Evolutionary conservation across 2,888 invertebrate genomes (phyloP).

Genomic region (Sarcophaga subvicina): DNA sequence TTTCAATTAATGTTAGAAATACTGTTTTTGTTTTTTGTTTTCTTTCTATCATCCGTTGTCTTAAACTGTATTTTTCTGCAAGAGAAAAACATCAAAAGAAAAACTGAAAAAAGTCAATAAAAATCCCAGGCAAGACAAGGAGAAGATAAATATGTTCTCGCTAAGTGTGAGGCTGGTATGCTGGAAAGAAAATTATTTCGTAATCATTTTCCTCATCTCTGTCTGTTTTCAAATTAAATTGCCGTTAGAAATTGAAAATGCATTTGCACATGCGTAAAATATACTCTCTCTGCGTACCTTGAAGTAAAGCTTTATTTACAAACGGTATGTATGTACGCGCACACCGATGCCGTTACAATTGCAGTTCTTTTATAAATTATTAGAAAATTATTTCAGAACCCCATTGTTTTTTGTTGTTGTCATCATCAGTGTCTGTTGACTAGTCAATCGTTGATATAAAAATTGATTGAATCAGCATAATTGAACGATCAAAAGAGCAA

Average conservation of each 20-base stretch:
- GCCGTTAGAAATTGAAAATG: conserved; percentile 51
- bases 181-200: conserved; percentile 43
- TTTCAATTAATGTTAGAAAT: conserved; percentile 64
- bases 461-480: conserved; percentile 54
- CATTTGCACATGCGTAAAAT: conserved; percentile 62
- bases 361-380: not conserved
- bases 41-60: not conserved
- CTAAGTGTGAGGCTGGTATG: conserved; percentile 59
- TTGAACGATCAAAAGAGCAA: conserved; percentile 48
- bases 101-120: conserved; percentile 3
- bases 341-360: not conserved
- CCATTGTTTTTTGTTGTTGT: not conserved
- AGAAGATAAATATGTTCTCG: conserved; percentile 28
- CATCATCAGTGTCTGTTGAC: conserved; percentile 8
- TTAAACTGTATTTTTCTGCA: conserved; percentile 10
- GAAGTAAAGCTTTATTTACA: conserved; percentile 14
- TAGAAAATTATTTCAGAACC: not conserved
- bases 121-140: no score
- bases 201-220: conserved; percentile 34
- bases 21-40: conserved; percentile 1
- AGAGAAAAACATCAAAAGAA: not conserved
- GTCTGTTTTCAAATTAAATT: conserved; percentile 53
- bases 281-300: not conserved
- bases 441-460: conserved; percentile 41
- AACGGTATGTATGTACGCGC: not conserved